These are phyloP conservation scores for Gadopsis marmoratus DNA, from an alignment of 2,797 vertebrate genomes.

Conservation along the genomic window DNA sequence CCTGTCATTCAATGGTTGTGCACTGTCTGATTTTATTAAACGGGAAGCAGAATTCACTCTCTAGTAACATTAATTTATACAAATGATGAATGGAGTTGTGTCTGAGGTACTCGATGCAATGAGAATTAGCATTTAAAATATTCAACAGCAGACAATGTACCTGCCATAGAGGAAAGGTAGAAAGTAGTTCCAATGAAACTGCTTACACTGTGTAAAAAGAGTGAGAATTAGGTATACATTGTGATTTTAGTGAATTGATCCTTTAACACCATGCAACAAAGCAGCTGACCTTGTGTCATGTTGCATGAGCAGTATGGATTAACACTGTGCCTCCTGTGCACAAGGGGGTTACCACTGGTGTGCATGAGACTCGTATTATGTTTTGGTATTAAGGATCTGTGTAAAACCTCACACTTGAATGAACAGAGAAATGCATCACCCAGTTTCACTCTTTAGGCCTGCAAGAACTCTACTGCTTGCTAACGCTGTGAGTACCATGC, in stretches of 20 bases:
- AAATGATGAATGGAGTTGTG: neutral
- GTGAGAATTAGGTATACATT: neutral
- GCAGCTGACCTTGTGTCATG: constrained; percentile 30
- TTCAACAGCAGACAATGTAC: neutral
- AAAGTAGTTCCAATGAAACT: neutral
- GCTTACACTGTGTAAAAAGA: neutral
- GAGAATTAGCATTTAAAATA: neutral
- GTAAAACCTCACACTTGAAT: neutral
- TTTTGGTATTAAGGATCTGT: neutral
- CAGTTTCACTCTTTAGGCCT: neutral
- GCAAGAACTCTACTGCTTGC: neutral
- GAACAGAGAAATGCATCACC: neutral
- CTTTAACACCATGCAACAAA: constrained; percentile 36
- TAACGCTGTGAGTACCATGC: neutral
- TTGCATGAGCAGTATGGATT: constrained; percentile 48
- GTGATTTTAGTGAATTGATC: neutral
- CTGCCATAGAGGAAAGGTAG: neutral
- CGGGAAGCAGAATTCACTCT: no score
- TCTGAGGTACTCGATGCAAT: neutral
- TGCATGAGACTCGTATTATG: constrained; percentile 31
- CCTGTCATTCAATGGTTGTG: no score
- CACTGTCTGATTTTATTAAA: no score
- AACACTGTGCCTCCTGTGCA: constrained; percentile 28
- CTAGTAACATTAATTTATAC: no score
- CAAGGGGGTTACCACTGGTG: constrained; percentile 16